Evolutionary conservation across 2,888 invertebrate genomes (phyloP).

Genomic region (Aspidapion aeneum): DNA sequence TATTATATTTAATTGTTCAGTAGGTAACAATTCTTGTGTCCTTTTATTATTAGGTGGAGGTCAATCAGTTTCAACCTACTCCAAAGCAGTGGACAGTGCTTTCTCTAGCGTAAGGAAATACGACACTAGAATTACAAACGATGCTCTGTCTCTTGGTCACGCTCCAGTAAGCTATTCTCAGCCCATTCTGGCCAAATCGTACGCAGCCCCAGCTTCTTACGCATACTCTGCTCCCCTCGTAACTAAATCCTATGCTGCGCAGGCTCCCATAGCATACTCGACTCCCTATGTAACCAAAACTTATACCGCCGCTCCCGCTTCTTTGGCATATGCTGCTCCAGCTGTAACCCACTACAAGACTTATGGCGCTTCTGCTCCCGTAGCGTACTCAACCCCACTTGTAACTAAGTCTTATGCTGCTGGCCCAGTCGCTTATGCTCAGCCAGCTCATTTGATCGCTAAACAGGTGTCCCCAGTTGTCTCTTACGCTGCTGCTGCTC

Average conservation of each 20-base stretch:
- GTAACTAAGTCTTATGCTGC: slow-evolving; percentile 42
- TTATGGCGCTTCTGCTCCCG: slow-evolving; percentile 31
- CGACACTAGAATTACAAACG: slow-evolving; percentile 57
- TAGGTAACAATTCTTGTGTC: too few species aligned
- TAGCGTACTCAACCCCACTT: slow-evolving; percentile 20
- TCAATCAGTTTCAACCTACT: slow-evolving; percentile 50
- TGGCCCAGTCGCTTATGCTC: slow-evolving; percentile 30
- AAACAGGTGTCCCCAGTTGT: slow-evolving; percentile 19
- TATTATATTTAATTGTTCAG: too few species aligned
- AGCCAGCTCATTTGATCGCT: slow-evolving; percentile 20
- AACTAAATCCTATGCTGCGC: too few species aligned
- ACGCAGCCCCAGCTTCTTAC: slow-evolving; percentile 18
- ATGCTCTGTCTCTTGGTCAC: slow-evolving; percentile 50
- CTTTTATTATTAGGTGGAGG: slow-evolving; percentile 56
- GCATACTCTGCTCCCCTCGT: slow-evolving; percentile 33
- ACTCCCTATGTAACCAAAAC: slow-evolving; percentile 13
- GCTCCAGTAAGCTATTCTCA: slow-evolving; percentile 20
- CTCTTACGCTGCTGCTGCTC: slow-evolving; percentile 28
- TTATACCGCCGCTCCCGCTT: slow-evolving; percentile 21
- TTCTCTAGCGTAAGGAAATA: slow-evolving; percentile 59
- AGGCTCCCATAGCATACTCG: slow-evolving; percentile 22
- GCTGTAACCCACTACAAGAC: slow-evolving; percentile 43
- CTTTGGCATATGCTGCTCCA: slow-evolving; percentile 32
- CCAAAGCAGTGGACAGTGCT: slow-evolving; percentile 58
- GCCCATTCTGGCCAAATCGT: slow-evolving; percentile 29